phyloP scores from a whole-genome alignment of 2,888 invertebrate species.

The Laspeyria flexula region DNA sequence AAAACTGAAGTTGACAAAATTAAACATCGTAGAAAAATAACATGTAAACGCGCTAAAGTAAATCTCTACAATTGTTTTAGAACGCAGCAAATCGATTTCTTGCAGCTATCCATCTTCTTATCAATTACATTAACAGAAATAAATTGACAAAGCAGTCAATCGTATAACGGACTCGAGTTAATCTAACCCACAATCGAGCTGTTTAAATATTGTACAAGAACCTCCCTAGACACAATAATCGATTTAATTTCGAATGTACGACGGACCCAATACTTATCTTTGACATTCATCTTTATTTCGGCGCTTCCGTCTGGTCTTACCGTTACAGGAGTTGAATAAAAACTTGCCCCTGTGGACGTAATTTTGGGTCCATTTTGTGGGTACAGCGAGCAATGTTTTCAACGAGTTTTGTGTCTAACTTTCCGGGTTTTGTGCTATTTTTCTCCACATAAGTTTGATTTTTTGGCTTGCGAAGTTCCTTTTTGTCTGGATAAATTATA shows the following conservation, averaged over 20 bases:
- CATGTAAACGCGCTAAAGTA: background rate
- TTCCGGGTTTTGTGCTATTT: background rate
- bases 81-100: background rate
- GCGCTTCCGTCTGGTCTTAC: conserved; percentile 35
- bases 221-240: conserved; percentile 41
- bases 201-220: conserved; percentile 17
- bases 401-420: background rate
- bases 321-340: conserved; percentile 56
- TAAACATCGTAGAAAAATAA: too few relatives aligned
- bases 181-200: background rate
- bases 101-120: too few relatives aligned
- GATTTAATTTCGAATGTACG: conserved; percentile 40
- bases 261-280: conserved; percentile 53
- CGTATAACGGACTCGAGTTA: conserved; percentile 6
- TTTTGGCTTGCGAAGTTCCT: too few relatives aligned
- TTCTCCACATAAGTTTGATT: too few relatives aligned
- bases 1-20: too few relatives aligned
- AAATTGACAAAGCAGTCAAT: too few relatives aligned
- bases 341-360: conserved; percentile 33
- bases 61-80: background rate
- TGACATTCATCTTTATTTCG: conserved; percentile 43
- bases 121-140: background rate
- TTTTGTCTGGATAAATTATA: too few relatives aligned
- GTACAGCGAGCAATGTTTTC: background rate
- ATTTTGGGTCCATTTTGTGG: background rate